phyloP scores from a whole-genome alignment of 2,888 invertebrate species.

The Scaptomyza cyrtandrae region DNA sequence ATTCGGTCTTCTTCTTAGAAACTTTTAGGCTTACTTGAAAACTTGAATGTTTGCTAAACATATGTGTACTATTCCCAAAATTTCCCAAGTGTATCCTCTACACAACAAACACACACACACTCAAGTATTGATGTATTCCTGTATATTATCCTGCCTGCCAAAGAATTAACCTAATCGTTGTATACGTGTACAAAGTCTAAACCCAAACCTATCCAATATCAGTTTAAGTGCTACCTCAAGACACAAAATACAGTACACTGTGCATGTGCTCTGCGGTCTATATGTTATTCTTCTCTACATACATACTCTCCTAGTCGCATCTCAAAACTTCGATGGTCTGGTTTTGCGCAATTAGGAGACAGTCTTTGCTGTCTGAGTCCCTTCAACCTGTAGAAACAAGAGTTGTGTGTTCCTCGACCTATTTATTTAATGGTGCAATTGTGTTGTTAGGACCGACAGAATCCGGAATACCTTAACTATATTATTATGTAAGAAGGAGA shows the following conservation, averaged over 20 bases:
- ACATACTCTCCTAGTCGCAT: conserved; percentile 27
- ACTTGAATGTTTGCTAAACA: conserved; percentile 53
- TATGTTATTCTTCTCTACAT: conserved; percentile 32
- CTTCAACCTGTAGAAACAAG: conserved; percentile 27
- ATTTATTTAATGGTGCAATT: conserved; percentile 41
- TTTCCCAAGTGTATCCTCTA: conserved; percentile 13
- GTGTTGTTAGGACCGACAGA: conserved; percentile 34
- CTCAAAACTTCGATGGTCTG: conserved; percentile 31
- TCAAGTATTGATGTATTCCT: conserved; percentile 26
- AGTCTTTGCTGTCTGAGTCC: background rate
- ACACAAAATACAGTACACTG: conserved; percentile 39
- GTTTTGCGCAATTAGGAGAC: conserved; percentile 28
- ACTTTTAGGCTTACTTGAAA: conserved; percentile 36
- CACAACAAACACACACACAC: conserved; percentile 15
- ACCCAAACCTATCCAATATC: conserved; percentile 26
- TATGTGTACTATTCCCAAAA: conserved; percentile 25
- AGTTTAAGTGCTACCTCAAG: conserved; percentile 7
- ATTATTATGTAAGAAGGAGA: conserved; percentile 34
- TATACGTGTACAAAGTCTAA: conserved; percentile 60
- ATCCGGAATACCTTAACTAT: conserved; percentile 9
- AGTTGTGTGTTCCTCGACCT: conserved; percentile 27
- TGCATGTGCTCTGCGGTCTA: conserved; percentile 64
- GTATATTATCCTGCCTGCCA: conserved; percentile 60
- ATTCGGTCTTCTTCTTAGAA: conserved; percentile 58
- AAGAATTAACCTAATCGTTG: conserved; percentile 65